Conservation (phyloP, 2,888 invertebrate genomes). For the Tipula vernalis region DNA sequence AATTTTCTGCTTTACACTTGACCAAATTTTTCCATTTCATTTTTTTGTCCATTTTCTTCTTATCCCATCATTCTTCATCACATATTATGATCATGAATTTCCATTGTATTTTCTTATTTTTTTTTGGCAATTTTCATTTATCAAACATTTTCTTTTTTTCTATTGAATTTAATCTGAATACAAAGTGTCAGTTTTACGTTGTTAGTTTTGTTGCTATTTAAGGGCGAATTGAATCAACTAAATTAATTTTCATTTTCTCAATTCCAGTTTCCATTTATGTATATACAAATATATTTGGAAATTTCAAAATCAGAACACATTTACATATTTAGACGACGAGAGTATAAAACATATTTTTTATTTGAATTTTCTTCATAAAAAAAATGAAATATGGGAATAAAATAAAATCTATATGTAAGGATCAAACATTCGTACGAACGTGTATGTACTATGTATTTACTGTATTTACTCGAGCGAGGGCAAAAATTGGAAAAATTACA, state of each 20-base stretch:
- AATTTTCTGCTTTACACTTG: not conserved
- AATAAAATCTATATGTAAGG: not conserved
- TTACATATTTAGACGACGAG: not conserved
- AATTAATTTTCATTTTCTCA: not conserved
- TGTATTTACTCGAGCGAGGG: not conserved
- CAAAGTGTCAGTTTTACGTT: not conserved
- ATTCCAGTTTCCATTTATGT: not conserved
- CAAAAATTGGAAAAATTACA: not conserved
- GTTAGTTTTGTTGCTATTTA: not conserved
- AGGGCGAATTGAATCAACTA: not conserved
- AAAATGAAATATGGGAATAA: not conserved
- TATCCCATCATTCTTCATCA: not conserved
- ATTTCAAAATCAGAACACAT: not conserved
- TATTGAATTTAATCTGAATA: conserved; percentile 4
- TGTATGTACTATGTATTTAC: not conserved
- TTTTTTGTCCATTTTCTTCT: not conserved
- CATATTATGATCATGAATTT: not conserved
- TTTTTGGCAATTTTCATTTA: not conserved
- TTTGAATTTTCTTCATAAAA: not conserved
- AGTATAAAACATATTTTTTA: not conserved
- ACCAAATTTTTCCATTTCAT: not conserved
- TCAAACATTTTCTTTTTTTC: not conserved
- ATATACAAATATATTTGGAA: not conserved
- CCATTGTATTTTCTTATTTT: not conserved
- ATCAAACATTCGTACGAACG: not conserved